Evolutionary conservation across 2,113 vertebrate species (phyloP).

Genomic region (Misgurnus mizolepis): DNA sequence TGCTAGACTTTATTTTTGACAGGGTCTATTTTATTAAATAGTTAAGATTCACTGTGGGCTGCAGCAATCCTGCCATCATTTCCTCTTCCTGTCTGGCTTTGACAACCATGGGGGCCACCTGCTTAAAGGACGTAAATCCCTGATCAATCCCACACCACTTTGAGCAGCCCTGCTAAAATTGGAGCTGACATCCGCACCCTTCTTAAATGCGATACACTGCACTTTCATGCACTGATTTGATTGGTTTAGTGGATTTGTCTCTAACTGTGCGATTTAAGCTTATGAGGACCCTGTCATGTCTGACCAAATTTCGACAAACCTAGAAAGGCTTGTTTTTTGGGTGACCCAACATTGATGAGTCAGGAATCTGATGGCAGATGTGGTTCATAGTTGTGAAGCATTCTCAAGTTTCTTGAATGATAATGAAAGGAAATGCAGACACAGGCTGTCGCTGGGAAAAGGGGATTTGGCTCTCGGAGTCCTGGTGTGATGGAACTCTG

Average conservation of each 20-base stretch:
- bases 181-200: constrained; percentile 35
- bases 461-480: constrained; percentile 4
- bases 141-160: constrained; percentile 36
- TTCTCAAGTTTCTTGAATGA: neutral
- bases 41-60: constrained; percentile 25
- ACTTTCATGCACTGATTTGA: constrained; percentile 3
- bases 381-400: neutral
- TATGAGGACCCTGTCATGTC: neutral
- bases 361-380: neutral
- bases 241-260: constrained; percentile 1
- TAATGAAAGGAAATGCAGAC: constrained; percentile 2
- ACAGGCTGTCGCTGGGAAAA: neutral
- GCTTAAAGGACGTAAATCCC: constrained; percentile 50
- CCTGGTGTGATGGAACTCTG: constrained; percentile 1
- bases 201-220: constrained; percentile 27
- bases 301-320: neutral
- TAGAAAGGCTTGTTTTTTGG: neutral
- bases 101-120: constrained; percentile 44
- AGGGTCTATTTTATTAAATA: constrained; percentile 39
- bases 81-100: constrained; percentile 34
- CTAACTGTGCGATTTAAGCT: constrained; percentile 24
- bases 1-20: constrained; percentile 37
- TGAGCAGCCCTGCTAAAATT: constrained; percentile 28
- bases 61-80: constrained; percentile 28
- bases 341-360: neutral